These are phyloP conservation scores for Muntiacus reevesi DNA, from an alignment of 2,113 vertebrate species.

Conservation along the genomic window DNA sequence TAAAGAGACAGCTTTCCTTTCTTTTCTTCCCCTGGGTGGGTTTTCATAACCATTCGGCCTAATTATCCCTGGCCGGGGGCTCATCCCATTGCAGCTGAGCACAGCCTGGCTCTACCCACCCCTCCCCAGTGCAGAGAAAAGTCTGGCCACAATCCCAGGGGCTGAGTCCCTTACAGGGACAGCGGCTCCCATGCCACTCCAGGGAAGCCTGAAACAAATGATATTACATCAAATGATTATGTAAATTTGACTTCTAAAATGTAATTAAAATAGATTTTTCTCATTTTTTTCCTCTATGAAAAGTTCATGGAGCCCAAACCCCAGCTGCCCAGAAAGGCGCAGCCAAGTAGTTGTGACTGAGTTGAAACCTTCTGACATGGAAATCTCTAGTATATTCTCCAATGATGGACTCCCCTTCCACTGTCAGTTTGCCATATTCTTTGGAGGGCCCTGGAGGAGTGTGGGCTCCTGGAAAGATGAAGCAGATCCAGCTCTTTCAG, in stretches of 20 bases:
- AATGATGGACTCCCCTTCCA: not conserved
- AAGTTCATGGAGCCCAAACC: constrained; percentile 59
- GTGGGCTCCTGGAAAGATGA: not conserved
- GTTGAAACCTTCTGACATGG: not conserved
- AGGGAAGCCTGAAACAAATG: not conserved
- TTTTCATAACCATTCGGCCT: constrained; percentile 25
- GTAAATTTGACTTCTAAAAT: constrained; percentile 58
- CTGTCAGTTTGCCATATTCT: not conserved
- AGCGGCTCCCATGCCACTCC: not conserved
- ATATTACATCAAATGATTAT: constrained; percentile 45
- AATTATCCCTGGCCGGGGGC: not conserved
- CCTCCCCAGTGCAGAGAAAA: not conserved
- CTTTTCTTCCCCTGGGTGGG: constrained; percentile 8
- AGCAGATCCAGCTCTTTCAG: not conserved
- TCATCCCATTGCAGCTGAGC: not conserved
- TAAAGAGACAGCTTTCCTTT: constrained; percentile 39
- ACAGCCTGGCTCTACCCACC: not conserved
- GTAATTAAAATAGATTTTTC: constrained; percentile 63
- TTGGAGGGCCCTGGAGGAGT: not conserved
- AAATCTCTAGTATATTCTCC: not conserved
- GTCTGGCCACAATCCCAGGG: constrained; percentile 11
- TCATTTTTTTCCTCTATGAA: constrained; percentile 50
- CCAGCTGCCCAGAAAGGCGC: not conserved
- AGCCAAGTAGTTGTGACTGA: not conserved
- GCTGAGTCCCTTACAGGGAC: not conserved